Evolutionary conservation across 2,113 vertebrate species (phyloP).

Genomic region (Ploceus nigricollis): DNA sequence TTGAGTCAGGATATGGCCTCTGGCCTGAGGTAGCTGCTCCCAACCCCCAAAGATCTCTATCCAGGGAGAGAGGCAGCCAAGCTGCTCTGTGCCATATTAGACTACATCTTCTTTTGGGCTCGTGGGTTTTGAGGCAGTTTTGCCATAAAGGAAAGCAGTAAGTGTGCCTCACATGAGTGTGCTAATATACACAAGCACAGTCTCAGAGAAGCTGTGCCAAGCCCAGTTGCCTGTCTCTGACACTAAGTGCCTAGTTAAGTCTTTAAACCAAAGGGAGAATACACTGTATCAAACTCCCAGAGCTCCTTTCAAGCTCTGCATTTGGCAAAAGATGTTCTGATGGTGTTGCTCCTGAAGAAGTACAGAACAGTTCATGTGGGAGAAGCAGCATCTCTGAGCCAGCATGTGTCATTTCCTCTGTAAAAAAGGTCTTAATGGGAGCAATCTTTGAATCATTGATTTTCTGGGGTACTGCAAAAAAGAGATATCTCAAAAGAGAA

Average conservation of each 20-base stretch:
- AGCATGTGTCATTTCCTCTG: not conserved
- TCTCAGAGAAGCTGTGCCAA: not conserved
- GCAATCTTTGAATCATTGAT: not conserved
- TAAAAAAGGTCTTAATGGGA: not conserved
- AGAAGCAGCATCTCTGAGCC: not conserved
- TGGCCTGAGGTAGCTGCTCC: not conserved
- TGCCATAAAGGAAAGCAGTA: not conserved
- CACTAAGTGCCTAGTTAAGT: not conserved
- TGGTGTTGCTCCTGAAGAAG: not conserved
- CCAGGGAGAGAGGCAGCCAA: not conserved
- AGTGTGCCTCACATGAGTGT: not conserved
- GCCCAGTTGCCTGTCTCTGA: not conserved
- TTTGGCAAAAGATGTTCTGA: not conserved
- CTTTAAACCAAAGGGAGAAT: not conserved
- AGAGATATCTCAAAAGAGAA: not conserved
- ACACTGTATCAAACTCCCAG: not conserved
- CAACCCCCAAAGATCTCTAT: not conserved
- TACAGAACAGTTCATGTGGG: not conserved
- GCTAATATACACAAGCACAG: not conserved
- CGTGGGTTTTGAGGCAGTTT: not conserved
- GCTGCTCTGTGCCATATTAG: not conserved
- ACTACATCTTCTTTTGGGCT: not conserved
- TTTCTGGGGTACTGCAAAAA: not conserved
- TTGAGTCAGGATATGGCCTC: accelerated
- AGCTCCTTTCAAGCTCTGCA: not conserved